These are phyloP conservation scores for Gopherus flavomarginatus DNA, from an alignment of 2,113 vertebrate genomes.

Conservation along the genomic window DNA sequence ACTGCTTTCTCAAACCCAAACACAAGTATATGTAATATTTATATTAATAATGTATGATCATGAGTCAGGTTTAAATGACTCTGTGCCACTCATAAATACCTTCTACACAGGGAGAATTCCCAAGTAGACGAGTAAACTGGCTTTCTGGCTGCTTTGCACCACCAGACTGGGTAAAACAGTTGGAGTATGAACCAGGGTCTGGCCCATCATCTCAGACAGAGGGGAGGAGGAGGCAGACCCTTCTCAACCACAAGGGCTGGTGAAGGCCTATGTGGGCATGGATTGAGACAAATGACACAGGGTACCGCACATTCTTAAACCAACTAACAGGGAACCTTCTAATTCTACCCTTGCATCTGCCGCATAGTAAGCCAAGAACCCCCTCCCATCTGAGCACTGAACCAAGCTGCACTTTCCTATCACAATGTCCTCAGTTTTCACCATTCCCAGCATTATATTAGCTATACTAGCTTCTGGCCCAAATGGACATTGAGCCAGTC, in stretches of 20 bases:
- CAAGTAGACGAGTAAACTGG: neutral
- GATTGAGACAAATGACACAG: neutral
- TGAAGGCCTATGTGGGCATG: neutral
- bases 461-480: neutral
- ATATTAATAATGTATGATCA: neutral
- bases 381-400: neutral
- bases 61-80: neutral
- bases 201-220: neutral
- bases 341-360: neutral
- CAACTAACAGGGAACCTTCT: neutral
- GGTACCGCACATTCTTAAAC: neutral
- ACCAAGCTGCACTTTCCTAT: neutral
- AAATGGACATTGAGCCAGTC: neutral
- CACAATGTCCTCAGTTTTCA: neutral
- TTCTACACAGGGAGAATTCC: neutral
- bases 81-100: neutral
- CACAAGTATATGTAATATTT: neutral
- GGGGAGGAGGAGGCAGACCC: neutral
- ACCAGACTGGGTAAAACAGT: neutral
- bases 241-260: neutral
- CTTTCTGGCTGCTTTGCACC: neutral
- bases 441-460: neutral
- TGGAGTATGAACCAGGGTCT: neutral
- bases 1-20: neutral
- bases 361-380: neutral